These are phyloP conservation scores for Rhamnusium bicolor DNA, from an alignment of 2,888 invertebrate species.

Conservation along the genomic window DNA sequence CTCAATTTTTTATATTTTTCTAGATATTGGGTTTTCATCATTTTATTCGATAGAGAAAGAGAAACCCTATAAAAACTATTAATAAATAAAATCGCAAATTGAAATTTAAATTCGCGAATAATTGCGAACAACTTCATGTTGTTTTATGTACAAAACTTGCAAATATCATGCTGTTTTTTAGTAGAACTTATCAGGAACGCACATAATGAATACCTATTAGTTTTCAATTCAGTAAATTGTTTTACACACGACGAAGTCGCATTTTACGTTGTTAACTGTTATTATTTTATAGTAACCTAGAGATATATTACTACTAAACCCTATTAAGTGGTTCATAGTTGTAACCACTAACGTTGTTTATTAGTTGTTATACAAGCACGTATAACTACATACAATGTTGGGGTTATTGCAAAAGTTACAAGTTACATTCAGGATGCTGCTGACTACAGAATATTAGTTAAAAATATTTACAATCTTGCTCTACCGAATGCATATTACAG, in stretches of 20 bases:
- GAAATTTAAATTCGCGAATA: neutral
- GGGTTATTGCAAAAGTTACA: neutral
- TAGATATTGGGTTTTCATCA: no score
- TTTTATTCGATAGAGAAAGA: no score
- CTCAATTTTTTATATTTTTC: no score
- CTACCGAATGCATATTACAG: no score
- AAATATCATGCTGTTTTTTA: slow-evolving; percentile 10
- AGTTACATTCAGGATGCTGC: neutral
- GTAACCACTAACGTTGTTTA: neutral
- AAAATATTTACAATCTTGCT: no score
- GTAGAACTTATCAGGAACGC: slow-evolving; percentile 6
- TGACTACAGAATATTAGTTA: neutral
- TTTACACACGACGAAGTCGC: neutral
- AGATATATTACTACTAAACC: neutral
- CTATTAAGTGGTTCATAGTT: neutral
- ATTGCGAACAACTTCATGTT: neutral
- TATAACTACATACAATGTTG: slow-evolving; percentile 2
- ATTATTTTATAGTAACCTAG: neutral
- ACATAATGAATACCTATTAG: slow-evolving; percentile 5
- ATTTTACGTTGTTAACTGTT: neutral
- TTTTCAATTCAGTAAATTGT: neutral
- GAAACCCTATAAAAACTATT: no score
- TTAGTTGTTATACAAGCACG: neutral
- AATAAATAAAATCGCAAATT: neutral
- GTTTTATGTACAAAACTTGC: neutral